Percentiles rank a stretch among this genome's conserved stretches.
These are phyloP conservation scores for Antrozous pallidus DNA, from an alignment of 2,797 vertebrate genomes.

Conservation along the genomic window DNA sequence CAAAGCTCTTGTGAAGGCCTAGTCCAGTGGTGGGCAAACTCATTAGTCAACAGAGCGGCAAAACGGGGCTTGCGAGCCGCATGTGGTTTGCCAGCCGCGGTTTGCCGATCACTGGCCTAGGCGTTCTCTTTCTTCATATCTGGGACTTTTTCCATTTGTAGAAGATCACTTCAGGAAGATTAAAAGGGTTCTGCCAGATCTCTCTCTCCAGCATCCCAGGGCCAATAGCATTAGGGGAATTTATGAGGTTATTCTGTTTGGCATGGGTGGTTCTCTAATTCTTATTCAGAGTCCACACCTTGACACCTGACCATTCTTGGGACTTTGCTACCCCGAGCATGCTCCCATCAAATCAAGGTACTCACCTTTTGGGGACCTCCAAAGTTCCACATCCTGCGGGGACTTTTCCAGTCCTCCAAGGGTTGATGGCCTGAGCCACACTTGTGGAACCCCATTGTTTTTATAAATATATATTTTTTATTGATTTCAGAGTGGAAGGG, in stretches of 20 bases:
- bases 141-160: not conserved
- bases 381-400: not conserved
- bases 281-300: not conserved
- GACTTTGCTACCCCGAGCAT: not conserved
- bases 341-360: not conserved
- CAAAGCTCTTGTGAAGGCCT: not conserved
- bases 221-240: not conserved
- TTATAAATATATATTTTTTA: not conserved
- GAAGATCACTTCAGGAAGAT: not conserved
- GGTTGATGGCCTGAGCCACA: not conserved
- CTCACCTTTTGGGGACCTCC: not conserved
- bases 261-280: not conserved
- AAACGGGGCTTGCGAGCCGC: too few species aligned
- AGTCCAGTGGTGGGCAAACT: not conserved
- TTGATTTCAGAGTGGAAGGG: too few species aligned
- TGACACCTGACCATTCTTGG: not conserved
- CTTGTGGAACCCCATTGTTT: not conserved
- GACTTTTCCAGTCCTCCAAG: not conserved
- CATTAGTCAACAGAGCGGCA: too few species aligned
- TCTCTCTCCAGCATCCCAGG: not conserved
- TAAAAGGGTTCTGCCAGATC: not conserved
- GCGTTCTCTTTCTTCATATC: not conserved
- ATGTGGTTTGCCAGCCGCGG: too few species aligned
- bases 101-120: too few species aligned
- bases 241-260: not conserved